A percentile compares a stretch with the other conserved stretches of the same genome.
Evolutionary conservation across 2,113 vertebrate species (phyloP).

Genomic region (Antechinus flavipes): DNA sequence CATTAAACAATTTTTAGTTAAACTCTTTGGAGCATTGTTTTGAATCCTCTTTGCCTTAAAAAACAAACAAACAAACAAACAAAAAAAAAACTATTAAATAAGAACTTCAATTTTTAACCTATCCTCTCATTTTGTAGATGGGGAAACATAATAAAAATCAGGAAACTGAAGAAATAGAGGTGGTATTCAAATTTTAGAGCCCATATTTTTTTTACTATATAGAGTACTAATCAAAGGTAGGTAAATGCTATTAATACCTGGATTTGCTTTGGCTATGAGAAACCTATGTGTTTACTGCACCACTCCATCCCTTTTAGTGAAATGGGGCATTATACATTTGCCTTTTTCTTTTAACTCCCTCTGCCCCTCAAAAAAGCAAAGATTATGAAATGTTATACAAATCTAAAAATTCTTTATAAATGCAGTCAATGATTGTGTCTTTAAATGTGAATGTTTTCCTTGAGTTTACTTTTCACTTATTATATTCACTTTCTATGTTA

Average conservation of each 20-base stretch:
- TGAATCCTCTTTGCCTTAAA: background rate
- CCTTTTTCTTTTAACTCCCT: background rate
- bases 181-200: background rate
- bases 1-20: background rate
- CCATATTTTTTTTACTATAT: no score
- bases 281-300: background rate
- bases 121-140: background rate
- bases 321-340: background rate
- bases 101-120: background rate
- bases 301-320: background rate
- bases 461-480: background rate
- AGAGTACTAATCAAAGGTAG: background rate
- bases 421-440: background rate
- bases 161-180: background rate
- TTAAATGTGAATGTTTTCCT: background rate
- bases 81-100: background rate
- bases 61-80: no score
- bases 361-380: background rate
- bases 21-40: background rate
- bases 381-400: background rate
- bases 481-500: constrained; percentile 27
- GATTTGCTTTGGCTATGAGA: background rate
- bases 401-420: background rate
- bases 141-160: background rate
- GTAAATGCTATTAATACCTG: background rate